Evolutionary conservation across 1,140 invertebrate genomes (phyloP).

Genomic region (Psilanteris sp.): DNA sequence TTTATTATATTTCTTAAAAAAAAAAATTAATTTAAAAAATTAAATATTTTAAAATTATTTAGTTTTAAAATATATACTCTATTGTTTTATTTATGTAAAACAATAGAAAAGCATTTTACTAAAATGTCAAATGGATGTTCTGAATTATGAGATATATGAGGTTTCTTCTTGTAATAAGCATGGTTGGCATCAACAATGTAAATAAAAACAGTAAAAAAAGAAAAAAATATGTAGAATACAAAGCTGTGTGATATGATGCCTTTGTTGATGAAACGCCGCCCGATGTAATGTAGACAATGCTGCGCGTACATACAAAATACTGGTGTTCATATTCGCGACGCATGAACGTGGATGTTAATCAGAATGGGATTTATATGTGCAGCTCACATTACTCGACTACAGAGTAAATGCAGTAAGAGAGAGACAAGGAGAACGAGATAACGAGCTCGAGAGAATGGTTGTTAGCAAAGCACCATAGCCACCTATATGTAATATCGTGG

Average conservation of each 20-base stretch:
- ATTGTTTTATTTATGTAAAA: no score
- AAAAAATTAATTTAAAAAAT: no score
- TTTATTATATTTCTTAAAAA: no score
- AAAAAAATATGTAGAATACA: no score
- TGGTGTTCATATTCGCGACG: conserved; percentile 41
- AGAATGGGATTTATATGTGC: conserved; percentile 63
- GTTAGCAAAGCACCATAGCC: conserved; percentile 54
- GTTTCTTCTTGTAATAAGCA: conserved; percentile 48
- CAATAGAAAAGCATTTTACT: no score
- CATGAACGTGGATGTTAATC: conserved; percentile 59
- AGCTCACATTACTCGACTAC: conserved; percentile 52
- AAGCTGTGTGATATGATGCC: conserved; percentile 25
- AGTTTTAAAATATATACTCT: no score
- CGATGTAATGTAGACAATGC: conserved; percentile 43
- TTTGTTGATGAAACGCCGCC: conserved; percentile 53
- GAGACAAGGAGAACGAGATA: conserved; percentile 44
- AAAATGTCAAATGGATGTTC: no score
- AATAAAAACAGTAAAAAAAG: conserved; percentile 19
- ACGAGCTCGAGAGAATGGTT: conserved; percentile 52
- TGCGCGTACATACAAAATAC: conserved; percentile 29
- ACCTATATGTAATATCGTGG: conserved; percentile 56
- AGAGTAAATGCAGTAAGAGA: conserved; percentile 38
- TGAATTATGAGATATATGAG: conserved; percentile 39
- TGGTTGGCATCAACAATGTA: conserved; percentile 24
- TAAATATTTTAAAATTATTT: no score